Base-by-base conservation (phyloP, 2,888 invertebrate species). In the Apoda limacodes region DNA sequence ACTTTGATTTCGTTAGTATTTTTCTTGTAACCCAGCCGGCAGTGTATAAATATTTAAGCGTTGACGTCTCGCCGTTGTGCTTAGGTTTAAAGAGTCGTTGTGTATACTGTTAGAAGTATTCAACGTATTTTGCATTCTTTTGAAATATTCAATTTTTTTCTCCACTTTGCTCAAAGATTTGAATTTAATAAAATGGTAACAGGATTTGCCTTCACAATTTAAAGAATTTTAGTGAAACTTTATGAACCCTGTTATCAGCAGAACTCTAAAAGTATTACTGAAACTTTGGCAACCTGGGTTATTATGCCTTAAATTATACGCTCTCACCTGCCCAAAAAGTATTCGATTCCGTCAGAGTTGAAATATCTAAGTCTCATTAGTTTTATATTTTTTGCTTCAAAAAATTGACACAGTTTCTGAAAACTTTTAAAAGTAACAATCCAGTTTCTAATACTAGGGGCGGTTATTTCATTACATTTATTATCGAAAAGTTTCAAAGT, bases 231-330 rank as follows among this genome's bases (percentile, higher is more conserved):
- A 32, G 9, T 47, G 44, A 28, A 42, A 45, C 22, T 40, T 43
- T 4, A 46, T 40, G 19, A 48, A 35, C 22, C 42, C 30, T 6
- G 45, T 48, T 1, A 47, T 46, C n/a, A 48, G 20, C 3, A 50
- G 27, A 3, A 48, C 43, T 25, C 32, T 45, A 35, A 49, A 49
- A 1, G 42, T 47, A 13, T 12, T 28, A 27, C 26, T 41, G 15
- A 50, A 50, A 4, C 34, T 35, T 28, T 50, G 41, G 25, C 42
- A 43, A 29, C 32, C 26, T 3, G 48, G 48, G 10, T 48, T 32
- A 24, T 43, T 52, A 32, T 42, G 46, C 23, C 48, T 37, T 23
- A 41, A 50, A 36, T 45, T 48, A 33, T 46, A 52, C 1, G 45
- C 43, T 22, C 46, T 30, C 11, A 48, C 31, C 29, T 43, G 48